phyloP scores from a whole-genome alignment of 1,140 invertebrate species.

The Calliphora vicina region DNA sequence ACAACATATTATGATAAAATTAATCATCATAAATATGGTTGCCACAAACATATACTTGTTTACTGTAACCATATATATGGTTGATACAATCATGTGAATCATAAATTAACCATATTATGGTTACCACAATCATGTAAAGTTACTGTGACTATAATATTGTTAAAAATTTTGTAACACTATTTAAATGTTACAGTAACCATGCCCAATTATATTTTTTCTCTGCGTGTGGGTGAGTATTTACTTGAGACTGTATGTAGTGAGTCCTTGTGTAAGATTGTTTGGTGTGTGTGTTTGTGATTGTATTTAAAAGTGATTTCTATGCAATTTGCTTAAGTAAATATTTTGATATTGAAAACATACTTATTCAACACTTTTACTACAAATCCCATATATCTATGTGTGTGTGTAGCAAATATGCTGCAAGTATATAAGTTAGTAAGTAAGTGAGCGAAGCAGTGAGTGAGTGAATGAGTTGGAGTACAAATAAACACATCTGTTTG shows the following conservation, averaged over 20 bases:
- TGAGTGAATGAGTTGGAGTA: neutral
- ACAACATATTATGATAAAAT: too few species aligned
- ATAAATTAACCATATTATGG: too few species aligned
- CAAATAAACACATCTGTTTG: slow-evolving; percentile 31
- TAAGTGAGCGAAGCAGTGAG: neutral
- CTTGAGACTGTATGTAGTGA: neutral
- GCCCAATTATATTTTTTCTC: too few species aligned
- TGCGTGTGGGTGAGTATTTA: neutral
- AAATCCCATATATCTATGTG: neutral
- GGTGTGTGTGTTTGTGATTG: neutral
- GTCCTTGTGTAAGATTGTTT: neutral
- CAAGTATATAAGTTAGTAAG: neutral
- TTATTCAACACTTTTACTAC: slow-evolving; percentile 24
- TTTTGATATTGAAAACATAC: slow-evolving; percentile 27
- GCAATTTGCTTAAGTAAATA: slow-evolving; percentile 30
- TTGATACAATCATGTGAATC: too few species aligned
- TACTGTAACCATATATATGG: too few species aligned
- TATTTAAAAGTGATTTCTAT: slow-evolving; percentile 27
- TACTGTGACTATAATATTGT: too few species aligned
- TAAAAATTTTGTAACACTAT: too few species aligned
- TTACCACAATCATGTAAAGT: too few species aligned
- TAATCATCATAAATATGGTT: too few species aligned
- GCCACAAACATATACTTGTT: too few species aligned
- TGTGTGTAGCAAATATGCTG: neutral
- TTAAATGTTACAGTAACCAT: too few species aligned